Conservation (phyloP, 2,113 vertebrate genomes). For the Percina caprodes region DNA sequence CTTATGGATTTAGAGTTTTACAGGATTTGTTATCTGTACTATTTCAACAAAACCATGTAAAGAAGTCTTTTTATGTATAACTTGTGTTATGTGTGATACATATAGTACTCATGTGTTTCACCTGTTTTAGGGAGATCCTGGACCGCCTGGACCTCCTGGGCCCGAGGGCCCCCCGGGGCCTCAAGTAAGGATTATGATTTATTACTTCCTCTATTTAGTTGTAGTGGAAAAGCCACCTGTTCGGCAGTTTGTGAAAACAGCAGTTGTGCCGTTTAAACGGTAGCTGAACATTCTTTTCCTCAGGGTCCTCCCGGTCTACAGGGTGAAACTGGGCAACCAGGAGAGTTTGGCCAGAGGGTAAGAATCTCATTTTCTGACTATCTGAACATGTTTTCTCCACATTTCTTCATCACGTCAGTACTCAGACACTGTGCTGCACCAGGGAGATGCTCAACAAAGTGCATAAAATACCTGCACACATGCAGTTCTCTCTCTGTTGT, state of each 20-base stretch:
- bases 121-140: slow-evolving; percentile 65
- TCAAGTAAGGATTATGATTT: slow-evolving; percentile 84
- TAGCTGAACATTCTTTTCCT: slow-evolving; percentile 18
- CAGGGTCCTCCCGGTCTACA: slow-evolving; percentile 89
- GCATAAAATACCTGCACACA: neutral
- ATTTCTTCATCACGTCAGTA: neutral
- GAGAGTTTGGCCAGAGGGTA: slow-evolving; percentile 91
- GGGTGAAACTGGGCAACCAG: slow-evolving; percentile 88
- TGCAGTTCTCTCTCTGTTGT: neutral
- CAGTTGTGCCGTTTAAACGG: neutral
- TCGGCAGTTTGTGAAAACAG: neutral
- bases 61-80: neutral
- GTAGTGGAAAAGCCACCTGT: slow-evolving; percentile 20
- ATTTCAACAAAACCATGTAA: neutral
- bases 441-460: neutral
- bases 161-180: slow-evolving; percentile 87
- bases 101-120: neutral
- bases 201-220: slow-evolving; percentile 30
- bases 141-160: slow-evolving; percentile 86
- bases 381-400: neutral
- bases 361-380: slow-evolving; percentile 34
- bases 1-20: neutral
- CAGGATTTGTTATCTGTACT: neutral
- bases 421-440: neutral
- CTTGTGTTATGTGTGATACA: no score